Conservation (phyloP, 2,113 vertebrate genomes). For the Coptodon rendalli region DNA sequence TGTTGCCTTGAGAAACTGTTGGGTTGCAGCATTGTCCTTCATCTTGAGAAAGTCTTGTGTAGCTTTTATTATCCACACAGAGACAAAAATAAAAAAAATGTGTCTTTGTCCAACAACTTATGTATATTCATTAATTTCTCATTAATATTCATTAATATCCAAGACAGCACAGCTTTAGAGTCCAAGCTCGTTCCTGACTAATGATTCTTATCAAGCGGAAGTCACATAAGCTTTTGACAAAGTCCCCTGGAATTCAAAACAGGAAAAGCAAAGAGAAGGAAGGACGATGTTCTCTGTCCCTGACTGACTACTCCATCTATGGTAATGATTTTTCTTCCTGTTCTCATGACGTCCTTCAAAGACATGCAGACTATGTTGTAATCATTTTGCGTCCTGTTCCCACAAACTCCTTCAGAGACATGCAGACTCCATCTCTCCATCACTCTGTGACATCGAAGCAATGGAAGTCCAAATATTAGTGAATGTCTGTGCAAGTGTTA, state of each 20-base stretch:
- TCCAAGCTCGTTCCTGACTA: background rate
- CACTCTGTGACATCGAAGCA: background rate
- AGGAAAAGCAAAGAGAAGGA: constrained; percentile 45
- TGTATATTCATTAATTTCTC: background rate
- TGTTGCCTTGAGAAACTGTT: background rate
- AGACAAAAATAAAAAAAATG: background rate
- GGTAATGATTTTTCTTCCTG: constrained; percentile 38
- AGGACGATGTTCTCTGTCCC: background rate
- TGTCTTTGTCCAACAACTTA: background rate
- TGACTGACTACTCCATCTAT: constrained; percentile 12
- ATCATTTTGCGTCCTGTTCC: background rate
- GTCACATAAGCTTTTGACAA: background rate
- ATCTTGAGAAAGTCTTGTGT: background rate
- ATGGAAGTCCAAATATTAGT: background rate
- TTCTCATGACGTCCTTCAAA: constrained; percentile 35
- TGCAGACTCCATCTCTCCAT: background rate
- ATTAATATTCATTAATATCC: background rate
- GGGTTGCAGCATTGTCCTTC: background rate
- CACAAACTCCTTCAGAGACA: background rate
- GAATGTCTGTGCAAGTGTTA: background rate
- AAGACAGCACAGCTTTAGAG: background rate
- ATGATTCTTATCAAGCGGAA: constrained; percentile 31
- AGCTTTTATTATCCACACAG: background rate
- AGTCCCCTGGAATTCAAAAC: constrained; percentile 52
- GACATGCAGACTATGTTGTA: background rate